phyloP scores from a whole-genome alignment of 2,888 invertebrate species.

The Orthosia gracilis region DNA sequence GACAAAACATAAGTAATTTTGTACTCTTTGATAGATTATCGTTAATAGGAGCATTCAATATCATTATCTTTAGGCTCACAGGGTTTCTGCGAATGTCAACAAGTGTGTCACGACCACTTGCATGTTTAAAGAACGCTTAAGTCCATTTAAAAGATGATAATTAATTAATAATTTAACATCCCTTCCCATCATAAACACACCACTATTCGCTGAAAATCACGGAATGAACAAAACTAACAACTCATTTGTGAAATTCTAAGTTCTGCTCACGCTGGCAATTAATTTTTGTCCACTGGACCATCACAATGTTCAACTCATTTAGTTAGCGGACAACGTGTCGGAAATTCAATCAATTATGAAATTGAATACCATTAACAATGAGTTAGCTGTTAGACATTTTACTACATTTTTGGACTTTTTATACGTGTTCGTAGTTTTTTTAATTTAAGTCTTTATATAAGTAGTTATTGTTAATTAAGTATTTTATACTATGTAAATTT shows the following conservation, averaged over 20 bases:
- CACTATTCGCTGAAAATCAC: conserved; percentile 8
- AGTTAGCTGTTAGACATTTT: conserved; percentile 19
- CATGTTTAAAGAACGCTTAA: not conserved
- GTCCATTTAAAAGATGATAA: not conserved
- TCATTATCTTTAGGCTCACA: not conserved
- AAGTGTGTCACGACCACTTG: not conserved
- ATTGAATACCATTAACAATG: conserved; percentile 25
- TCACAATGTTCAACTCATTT: conserved; percentile 36
- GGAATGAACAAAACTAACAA: conserved; percentile 38
- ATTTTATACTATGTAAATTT: too few relatives aligned
- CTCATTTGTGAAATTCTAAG: conserved; percentile 50
- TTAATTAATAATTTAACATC: not conserved
- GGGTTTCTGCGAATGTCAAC: not conserved
- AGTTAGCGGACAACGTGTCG: conserved; percentile 19
- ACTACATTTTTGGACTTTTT: too few relatives aligned
- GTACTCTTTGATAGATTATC: too few relatives aligned
- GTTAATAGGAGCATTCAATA: too few relatives aligned
- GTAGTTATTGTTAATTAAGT: too few relatives aligned
- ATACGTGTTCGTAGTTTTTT: too few relatives aligned
- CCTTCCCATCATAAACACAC: not conserved
- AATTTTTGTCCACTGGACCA: conserved; percentile 39
- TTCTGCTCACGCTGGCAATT: conserved; percentile 42
- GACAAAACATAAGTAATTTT: too few relatives aligned
- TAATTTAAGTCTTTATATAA: too few relatives aligned
- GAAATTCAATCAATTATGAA: conserved; percentile 37